phyloP scores from a whole-genome alignment of 2,888 invertebrate genomes.

The Opisthograptis luteolata region DNA sequence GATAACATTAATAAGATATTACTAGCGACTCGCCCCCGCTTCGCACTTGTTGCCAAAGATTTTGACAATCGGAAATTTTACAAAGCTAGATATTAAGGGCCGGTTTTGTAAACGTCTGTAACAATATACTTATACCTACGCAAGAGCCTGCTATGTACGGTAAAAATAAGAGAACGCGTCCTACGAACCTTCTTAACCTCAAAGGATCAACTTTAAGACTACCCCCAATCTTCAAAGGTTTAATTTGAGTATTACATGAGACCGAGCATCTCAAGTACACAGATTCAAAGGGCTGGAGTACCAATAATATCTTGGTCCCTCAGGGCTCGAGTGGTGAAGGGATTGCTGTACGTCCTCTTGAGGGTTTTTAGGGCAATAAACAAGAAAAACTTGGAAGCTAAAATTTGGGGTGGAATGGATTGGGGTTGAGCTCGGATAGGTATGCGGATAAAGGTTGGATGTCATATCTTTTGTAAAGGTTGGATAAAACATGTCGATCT shows the following conservation, averaged over 20 bases:
- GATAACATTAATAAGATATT: no score
- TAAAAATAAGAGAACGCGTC: not conserved
- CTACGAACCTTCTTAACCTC: conserved; percentile 1
- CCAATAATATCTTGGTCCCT: conserved; percentile 32
- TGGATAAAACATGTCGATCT: no score
- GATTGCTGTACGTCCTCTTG: conserved; percentile 9
- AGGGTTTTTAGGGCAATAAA: conserved; percentile 17
- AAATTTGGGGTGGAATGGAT: conserved; percentile 6
- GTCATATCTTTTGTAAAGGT: no score
- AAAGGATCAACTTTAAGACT: conserved; percentile 20
- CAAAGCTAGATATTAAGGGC: no score
- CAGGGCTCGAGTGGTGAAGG: conserved; percentile 16
- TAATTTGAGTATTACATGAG: conserved; percentile 18
- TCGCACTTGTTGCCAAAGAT: no score
- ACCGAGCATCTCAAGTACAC: conserved; percentile 6
- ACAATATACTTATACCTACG: no score
- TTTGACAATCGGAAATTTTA: no score
- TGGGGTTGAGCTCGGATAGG: not conserved
- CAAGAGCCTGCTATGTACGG: no score
- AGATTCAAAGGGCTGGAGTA: conserved; percentile 31
- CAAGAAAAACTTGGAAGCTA: conserved; percentile 18
- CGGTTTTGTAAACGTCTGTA: no score
- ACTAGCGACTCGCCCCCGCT: no score
- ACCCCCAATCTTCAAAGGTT: conserved; percentile 14
- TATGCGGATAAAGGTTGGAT: no score